phyloP scores from a whole-genome alignment of 1,140 invertebrate genomes.

The Trachelipus rathkii region DNA sequence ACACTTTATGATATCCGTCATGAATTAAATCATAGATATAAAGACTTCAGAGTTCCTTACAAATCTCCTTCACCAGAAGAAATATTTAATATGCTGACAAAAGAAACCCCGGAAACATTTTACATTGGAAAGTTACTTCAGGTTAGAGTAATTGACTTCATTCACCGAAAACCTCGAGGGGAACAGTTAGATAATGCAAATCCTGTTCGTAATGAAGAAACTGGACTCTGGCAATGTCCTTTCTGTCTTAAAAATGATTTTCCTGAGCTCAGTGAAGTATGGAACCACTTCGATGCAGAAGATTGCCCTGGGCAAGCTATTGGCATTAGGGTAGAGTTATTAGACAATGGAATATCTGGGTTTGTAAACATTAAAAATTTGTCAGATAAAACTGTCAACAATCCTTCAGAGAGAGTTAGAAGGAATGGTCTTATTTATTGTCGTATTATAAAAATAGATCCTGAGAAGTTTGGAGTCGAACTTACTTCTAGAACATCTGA shows the following conservation, averaged over 20 bases:
- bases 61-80: slow-evolving; percentile 75
- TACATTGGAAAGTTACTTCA: slow-evolving; percentile 84
- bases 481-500: slow-evolving; percentile 91
- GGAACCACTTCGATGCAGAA: slow-evolving; percentile 93
- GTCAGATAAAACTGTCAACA: slow-evolving; percentile 86
- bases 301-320: slow-evolving; percentile 92
- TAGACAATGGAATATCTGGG: slow-evolving; percentile 92
- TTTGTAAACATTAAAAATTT: slow-evolving; percentile 94
- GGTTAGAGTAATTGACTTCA: slow-evolving; percentile 68
- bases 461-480: slow-evolving; percentile 88
- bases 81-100: slow-evolving; percentile 90
- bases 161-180: slow-evolving; percentile 80
- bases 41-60: slow-evolving; percentile 82
- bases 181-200: slow-evolving; percentile 93
- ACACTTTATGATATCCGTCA: slow-evolving; percentile 96
- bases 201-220: slow-evolving; percentile 82
- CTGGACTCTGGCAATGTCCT: slow-evolving; percentile 92
- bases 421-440: slow-evolving; percentile 84
- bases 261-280: slow-evolving; percentile 88
- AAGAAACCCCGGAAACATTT: slow-evolving; percentile 92
- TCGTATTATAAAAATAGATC: slow-evolving; percentile 92
- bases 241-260: slow-evolving; percentile 95
- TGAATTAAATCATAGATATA: slow-evolving; percentile 92
- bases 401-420: slow-evolving; percentile 86
- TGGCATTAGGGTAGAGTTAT: slow-evolving; percentile 77